A percentile compares a stretch with the other conserved stretches of the same genome.
These are phyloP conservation scores for Trididemnum nubilum DNA, from an alignment of 23 tunicate genomes.

Conservation along the genomic window DNA sequence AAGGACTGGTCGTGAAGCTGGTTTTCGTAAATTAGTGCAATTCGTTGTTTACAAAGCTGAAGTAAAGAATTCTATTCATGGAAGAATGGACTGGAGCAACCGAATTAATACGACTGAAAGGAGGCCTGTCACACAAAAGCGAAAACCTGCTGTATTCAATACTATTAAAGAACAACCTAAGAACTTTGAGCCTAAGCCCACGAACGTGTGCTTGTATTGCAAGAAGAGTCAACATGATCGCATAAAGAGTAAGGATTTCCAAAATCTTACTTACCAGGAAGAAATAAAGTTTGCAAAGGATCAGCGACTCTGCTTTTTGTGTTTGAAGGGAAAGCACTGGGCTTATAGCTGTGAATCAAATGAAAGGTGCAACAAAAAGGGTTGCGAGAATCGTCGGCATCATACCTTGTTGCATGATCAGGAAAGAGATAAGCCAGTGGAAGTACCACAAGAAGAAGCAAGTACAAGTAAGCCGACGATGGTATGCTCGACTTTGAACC, in stretches of 20 bases:
- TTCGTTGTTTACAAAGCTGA: background rate
- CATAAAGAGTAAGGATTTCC: background rate
- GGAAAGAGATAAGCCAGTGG: background rate
- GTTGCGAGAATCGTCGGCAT: background rate
- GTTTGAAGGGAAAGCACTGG: background rate
- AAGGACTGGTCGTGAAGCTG: background rate
- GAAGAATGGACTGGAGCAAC: background rate
- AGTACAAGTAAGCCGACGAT: background rate
- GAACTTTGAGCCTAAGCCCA: background rate
- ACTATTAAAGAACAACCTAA: background rate
- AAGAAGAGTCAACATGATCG: background rate
- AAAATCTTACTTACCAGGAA: background rate
- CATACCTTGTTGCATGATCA: conserved; percentile 9
- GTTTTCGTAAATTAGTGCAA: background rate
- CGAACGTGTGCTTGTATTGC: background rate
- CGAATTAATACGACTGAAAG: background rate
- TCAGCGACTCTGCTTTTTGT: background rate
- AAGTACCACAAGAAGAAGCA: background rate
- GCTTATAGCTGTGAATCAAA: background rate
- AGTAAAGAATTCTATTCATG: background rate
- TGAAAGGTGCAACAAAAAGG: background rate
- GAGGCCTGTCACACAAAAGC: background rate
- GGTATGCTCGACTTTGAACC: background rate
- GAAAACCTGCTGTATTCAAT: background rate
- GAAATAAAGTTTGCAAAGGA: background rate